Conservation (phyloP, 2,888 invertebrate species). For the Oxyscelio sp. region DNA sequence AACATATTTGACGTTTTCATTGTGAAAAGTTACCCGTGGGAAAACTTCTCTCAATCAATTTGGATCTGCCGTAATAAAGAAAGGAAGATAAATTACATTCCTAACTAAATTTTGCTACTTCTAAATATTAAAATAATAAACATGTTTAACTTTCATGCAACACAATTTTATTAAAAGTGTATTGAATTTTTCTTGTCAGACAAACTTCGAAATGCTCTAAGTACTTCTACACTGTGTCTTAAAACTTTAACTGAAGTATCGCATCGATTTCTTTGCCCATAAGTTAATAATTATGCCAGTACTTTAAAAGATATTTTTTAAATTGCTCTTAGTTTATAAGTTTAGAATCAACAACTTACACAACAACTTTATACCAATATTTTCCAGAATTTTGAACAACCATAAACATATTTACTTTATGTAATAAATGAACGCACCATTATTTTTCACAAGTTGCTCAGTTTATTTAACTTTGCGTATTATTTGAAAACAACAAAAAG, state of each 20-base stretch:
- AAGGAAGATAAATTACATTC: neutral
- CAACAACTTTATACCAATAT: neutral
- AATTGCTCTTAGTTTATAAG: neutral
- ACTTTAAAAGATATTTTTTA: neutral
- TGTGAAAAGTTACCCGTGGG: constrained; percentile 34
- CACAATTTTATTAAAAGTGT: no score
- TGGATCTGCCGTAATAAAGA: neutral
- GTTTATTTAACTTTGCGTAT: neutral
- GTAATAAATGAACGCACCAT: neutral
- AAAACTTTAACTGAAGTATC: neutral
- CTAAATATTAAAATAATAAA: neutral
- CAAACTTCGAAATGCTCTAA: no score
- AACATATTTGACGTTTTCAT: constrained; percentile 50
- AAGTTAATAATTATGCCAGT: neutral
- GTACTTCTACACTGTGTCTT: no score
- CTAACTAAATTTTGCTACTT: neutral
- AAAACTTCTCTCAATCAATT: neutral
- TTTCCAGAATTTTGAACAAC: neutral
- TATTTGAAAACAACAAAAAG: neutral
- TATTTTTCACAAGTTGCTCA: neutral
- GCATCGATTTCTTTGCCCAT: no score
- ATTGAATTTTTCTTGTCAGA: no score
- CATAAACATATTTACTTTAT: constrained; percentile 16
- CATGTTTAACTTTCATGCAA: no score
- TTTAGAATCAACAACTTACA: constrained; percentile 1